Percentiles rank a stretch among this genome's conserved stretches.
Evolutionary conservation across 2,113 vertebrate genomes (phyloP).

Genomic region (Axis porcinus): DNA sequence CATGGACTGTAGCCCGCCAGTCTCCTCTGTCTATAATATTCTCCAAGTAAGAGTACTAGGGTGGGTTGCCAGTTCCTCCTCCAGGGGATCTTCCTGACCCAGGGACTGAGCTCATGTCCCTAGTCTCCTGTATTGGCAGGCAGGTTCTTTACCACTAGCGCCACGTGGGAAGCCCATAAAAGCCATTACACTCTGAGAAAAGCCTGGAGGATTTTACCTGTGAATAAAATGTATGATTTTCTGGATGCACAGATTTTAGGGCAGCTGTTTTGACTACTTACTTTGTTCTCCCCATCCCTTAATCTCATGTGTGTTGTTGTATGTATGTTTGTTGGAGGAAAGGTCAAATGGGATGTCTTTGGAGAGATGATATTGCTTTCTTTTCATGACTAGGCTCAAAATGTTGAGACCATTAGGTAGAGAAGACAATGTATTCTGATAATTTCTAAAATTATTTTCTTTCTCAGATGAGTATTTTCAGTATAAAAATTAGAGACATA

Average conservation of each 20-base stretch:
- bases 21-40: neutral
- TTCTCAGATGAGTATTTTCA: neutral
- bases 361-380: neutral
- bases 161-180: neutral
- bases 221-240: neutral
- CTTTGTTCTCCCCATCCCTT: neutral
- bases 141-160: neutral
- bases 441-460: neutral
- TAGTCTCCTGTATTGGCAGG: neutral
- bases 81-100: neutral
- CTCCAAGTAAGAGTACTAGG: neutral
- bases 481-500: neutral
- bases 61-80: neutral
- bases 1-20: fast-evolving
- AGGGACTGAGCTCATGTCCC: neutral
- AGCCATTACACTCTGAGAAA: neutral
- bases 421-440: neutral
- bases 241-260: neutral
- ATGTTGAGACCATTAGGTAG: neutral
- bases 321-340: neutral
- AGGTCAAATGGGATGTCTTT: neutral
- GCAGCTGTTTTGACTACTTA: neutral
- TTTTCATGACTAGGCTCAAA: neutral
- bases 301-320: neutral
- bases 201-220: neutral